Conservation (phyloP, 1,140 invertebrate species). For the Mamestra configurata region DNA sequence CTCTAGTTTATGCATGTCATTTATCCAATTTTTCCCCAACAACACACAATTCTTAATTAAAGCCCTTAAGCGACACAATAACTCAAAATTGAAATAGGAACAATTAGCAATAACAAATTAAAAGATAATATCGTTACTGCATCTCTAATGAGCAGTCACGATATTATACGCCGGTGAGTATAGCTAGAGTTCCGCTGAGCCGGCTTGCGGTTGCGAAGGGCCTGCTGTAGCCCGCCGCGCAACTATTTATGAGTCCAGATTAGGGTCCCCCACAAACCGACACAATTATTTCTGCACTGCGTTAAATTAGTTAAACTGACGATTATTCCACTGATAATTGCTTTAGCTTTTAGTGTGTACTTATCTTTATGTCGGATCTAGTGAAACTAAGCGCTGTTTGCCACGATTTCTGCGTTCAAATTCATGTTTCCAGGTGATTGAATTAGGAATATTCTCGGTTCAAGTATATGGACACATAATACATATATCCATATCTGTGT, state of each 20-base stretch:
- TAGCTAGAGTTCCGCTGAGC: no score
- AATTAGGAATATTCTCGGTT: no score
- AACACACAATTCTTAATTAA: no score
- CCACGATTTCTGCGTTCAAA: background rate
- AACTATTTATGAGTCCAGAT: constrained; percentile 44
- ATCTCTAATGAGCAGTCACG: background rate
- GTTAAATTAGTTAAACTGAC: constrained; percentile 36
- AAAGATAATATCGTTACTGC: background rate
- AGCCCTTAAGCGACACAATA: no score
- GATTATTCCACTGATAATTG: constrained; percentile 36
- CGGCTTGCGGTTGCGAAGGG: constrained; percentile 19
- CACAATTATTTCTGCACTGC: constrained; percentile 46
- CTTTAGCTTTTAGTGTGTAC: constrained; percentile 19
- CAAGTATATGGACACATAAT: no score
- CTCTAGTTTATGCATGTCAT: no score
- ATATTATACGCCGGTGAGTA: background rate
- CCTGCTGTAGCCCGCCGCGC: background rate
- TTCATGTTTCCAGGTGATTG: no score
- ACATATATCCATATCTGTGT: no score
- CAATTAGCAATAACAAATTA: background rate
- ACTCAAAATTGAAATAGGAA: no score
- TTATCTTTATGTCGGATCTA: constrained; percentile 22
- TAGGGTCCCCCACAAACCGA: constrained; percentile 36
- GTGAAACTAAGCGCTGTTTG: background rate
- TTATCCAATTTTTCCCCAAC: no score